Conservation (phyloP, 2,797 vertebrate species). For the Pampus argenteus region DNA sequence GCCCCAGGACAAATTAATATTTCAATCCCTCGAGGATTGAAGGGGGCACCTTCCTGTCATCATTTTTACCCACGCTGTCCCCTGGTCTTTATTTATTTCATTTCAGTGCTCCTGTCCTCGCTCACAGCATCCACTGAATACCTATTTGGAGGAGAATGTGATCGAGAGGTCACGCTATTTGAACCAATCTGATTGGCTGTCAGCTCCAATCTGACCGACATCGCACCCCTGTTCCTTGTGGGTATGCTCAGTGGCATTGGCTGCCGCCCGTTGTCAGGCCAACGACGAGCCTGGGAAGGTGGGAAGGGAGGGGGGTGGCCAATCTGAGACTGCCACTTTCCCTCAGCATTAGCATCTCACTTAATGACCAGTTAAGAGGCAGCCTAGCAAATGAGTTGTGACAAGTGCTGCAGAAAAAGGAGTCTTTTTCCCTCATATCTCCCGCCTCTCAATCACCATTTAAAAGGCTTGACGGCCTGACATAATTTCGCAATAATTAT, state of each 20-base stretch:
- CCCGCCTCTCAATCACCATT: constrained; percentile 92
- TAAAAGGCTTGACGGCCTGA: constrained; percentile 95
- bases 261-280: constrained; percentile 87
- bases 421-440: constrained; percentile 91
- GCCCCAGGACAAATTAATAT: constrained; percentile 97
- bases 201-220: constrained; percentile 89
- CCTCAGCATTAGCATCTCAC: constrained; percentile 97
- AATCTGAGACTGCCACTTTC: constrained; percentile 97
- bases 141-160: constrained; percentile 81
- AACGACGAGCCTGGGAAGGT: constrained; percentile 86
- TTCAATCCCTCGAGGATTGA: constrained; percentile 91
- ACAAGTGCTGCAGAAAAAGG: constrained; percentile 95
- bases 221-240: constrained; percentile 84
- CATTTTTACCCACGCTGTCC: constrained; percentile 74
- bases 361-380: constrained; percentile 98
- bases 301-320: constrained; percentile 85
- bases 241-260: constrained; percentile 87
- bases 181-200: constrained; percentile 92
- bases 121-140: constrained; percentile 76
- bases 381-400: constrained; percentile 96
- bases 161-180: constrained; percentile 85
- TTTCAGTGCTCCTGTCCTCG: constrained; percentile 60
- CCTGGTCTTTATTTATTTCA: constrained; percentile 70
- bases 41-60: constrained; percentile 87
- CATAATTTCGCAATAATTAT: constrained; percentile 99